phyloP scores from a whole-genome alignment of 2,113 vertebrate genomes.

The Cranoglanis bouderius region DNA sequence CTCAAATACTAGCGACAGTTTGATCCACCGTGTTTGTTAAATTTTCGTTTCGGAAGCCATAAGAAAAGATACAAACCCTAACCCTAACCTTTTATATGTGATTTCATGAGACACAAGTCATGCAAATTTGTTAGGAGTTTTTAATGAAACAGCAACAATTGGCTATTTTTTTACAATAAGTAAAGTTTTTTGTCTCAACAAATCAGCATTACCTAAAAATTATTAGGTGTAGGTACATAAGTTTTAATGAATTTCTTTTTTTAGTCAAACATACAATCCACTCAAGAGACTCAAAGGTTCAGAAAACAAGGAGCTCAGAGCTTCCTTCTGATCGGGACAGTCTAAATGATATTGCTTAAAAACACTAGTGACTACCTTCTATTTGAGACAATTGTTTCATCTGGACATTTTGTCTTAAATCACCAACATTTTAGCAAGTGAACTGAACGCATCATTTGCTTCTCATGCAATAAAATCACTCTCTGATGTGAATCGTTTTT shows the following conservation, averaged over 20 bases:
- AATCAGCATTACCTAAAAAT: neutral
- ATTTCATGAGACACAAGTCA: neutral
- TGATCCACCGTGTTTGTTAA: neutral
- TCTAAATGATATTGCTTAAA: no score
- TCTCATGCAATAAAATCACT: neutral
- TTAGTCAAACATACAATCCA: no score
- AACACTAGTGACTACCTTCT: no score
- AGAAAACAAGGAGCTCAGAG: neutral
- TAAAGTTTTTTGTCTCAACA: neutral
- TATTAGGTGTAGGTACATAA: neutral
- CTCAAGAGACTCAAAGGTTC: neutral
- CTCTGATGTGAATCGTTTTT: neutral
- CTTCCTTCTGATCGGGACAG: neutral
- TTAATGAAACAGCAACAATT: no score
- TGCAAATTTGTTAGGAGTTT: no score
- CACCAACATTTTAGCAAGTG: neutral
- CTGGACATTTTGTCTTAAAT: neutral
- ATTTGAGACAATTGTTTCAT: no score
- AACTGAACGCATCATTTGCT: neutral
- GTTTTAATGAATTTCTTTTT: neutral
- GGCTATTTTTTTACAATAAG: neutral
- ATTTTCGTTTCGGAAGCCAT: neutral
- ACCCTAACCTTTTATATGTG: neutral
- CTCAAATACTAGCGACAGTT: neutral
- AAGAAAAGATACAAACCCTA: neutral